These are phyloP conservation scores for Daktulosphaira vitifoliae DNA, from an alignment of 1,140 invertebrate genomes.

Conservation along the genomic window DNA sequence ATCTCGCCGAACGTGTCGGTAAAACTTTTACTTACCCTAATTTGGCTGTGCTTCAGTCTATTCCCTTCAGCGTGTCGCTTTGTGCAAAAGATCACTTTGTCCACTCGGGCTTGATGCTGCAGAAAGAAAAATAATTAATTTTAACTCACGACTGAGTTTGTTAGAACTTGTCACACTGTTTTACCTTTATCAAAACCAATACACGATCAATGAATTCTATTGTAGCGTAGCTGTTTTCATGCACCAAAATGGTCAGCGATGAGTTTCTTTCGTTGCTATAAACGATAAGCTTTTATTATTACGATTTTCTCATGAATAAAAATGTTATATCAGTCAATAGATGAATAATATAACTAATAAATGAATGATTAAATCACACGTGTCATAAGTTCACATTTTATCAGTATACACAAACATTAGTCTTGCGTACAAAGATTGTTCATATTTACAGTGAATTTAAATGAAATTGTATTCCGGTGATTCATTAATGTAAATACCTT, in stretches of 20 bases:
- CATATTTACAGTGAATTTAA: no score
- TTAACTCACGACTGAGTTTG: not conserved
- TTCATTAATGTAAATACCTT: no score
- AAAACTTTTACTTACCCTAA: conserved; percentile 7
- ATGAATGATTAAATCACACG: no score
- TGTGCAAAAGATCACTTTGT: conserved; percentile 30
- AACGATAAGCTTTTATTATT: no score
- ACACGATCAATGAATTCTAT: conserved; percentile 29
- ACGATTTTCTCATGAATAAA: no score
- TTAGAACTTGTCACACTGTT: not conserved
- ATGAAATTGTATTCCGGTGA: no score
- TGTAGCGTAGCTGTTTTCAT: conserved; percentile 11
- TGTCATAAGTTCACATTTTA: no score
- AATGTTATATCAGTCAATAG: no score
- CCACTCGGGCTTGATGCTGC: conserved; percentile 21
- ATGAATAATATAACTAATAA: no score
- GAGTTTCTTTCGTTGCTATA: conserved; percentile 24
- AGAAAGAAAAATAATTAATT: not conserved
- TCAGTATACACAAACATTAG: no score
- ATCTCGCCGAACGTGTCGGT: not conserved
- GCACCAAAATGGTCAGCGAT: conserved; percentile 22
- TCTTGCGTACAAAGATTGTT: no score
- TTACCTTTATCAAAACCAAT: conserved; percentile 22
- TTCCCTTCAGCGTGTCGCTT: conserved; percentile 20
- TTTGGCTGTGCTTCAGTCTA: conserved; percentile 23